Base-by-base conservation (phyloP, 2,797 vertebrate genomes). In the Dicrostonyx torquatus region DNA sequence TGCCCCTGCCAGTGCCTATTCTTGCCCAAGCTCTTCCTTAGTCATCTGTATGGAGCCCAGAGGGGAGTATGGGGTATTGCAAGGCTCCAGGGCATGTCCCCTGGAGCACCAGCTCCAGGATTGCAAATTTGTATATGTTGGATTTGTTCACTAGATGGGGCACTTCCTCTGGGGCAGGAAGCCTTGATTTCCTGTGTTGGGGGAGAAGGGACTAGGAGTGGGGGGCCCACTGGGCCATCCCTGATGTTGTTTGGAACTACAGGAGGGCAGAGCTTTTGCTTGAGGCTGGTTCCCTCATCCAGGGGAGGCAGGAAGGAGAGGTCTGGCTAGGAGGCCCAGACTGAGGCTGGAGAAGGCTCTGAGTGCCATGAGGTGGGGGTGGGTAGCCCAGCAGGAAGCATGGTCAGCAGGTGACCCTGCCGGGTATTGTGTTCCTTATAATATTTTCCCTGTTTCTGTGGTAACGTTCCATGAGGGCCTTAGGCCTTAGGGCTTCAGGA, bases 161-260 rank as follows among this genome's bases (percentile, higher is more conserved):
- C 98, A 98, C 98, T 99, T 99, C 99, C 99, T 99, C 97, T 99
- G 95, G 98, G 98, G 98, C 99, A 99, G 99, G 99, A 99, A 99
- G 98, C 98, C 95, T 96, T 97, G 98, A 98, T 98, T 99, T 98
- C 98, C 98, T 98, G 98, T 98, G 95, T 55, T 93, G 91, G 92
- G 88, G 91, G 91, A 87, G 96, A 91, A 94, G 95, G 83, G 96
- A 94, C 96, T 92, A 93, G 92, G 90, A 96, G 95, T 97, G 17
- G 94, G 94, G 96, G 96, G 93, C 96, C 95, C 94, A 94, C 64
- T 31, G 93, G 66, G 87, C 89, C 85, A 95, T 94, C 84, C 62
- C 87, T 90, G 50, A 75, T 85, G 62, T 90, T 96, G 78, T 97
- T 90, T 92, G 78, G 85, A 89, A 91, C 64, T 66, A 68, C 18